Evolutionary conservation across 2,113 vertebrate genomes (phyloP).

Genomic region (cat (Felis catus)): F.catus_Fca126_mat1.0 CM031426.1:37292501-37293000

Average conservation of each 20-base stretch:
- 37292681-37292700: background rate
- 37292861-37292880: constrained; percentile 25
- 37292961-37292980: constrained; percentile 49
- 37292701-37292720: background rate
- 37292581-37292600: background rate
- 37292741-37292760: background rate
- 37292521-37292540: background rate
- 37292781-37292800: too few relatives aligned
- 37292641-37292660: background rate
- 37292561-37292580: background rate
- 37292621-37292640: background rate
- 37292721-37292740: background rate
- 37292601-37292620: background rate
- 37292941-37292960: background rate
- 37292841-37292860: background rate
- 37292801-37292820: too few relatives aligned
- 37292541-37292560: background rate
- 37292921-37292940: constrained; percentile 14
- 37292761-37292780: background rate
- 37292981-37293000: constrained; percentile 45
- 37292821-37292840: too few relatives aligned
- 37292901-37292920: background rate
- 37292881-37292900: constrained; percentile 35
- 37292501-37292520: background rate
- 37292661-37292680: background rate